These are phyloP conservation scores for Mallotus villosus DNA, from an alignment of 2,797 vertebrate genomes.

Conservation along the genomic window DNA sequence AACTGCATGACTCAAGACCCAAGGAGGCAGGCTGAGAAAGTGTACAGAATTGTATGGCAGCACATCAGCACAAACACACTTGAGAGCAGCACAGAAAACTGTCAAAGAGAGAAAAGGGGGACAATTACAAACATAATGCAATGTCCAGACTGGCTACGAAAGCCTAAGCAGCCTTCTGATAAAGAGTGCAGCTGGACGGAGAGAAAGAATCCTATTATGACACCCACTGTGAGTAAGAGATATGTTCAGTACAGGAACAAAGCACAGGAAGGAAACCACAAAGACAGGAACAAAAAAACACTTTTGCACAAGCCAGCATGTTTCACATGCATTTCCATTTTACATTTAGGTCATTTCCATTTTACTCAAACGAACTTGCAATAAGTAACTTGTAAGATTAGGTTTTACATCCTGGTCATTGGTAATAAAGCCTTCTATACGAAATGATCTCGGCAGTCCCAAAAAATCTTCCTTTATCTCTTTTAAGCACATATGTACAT, in stretches of 20 bases:
- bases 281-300: constrained; percentile 60
- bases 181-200: constrained; percentile 56
- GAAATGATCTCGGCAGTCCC: too few relatives aligned
- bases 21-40: background rate
- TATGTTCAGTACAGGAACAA: constrained; percentile 64
- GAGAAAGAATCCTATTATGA: constrained; percentile 61
- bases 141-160: constrained; percentile 39
- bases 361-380: too few relatives aligned
- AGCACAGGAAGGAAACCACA: constrained; percentile 70
- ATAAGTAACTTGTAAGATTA: too few relatives aligned
- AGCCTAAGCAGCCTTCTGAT: constrained; percentile 42
- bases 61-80: constrained; percentile 37
- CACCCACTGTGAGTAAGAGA: constrained; percentile 57
- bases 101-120: background rate
- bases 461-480: too few relatives aligned
- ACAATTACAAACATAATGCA: constrained; percentile 3
- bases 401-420: too few relatives aligned
- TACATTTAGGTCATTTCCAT: too few relatives aligned
- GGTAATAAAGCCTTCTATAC: too few relatives aligned
- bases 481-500: too few relatives aligned
- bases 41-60: background rate
- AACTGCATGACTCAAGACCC: constrained; percentile 6
- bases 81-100: constrained; percentile 18
- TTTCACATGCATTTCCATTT: background rate
- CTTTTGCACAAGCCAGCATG: constrained; percentile 51